These are phyloP conservation scores for Acleris laterana DNA, from an alignment of 2,888 invertebrate genomes.

Conservation along the genomic window DNA sequence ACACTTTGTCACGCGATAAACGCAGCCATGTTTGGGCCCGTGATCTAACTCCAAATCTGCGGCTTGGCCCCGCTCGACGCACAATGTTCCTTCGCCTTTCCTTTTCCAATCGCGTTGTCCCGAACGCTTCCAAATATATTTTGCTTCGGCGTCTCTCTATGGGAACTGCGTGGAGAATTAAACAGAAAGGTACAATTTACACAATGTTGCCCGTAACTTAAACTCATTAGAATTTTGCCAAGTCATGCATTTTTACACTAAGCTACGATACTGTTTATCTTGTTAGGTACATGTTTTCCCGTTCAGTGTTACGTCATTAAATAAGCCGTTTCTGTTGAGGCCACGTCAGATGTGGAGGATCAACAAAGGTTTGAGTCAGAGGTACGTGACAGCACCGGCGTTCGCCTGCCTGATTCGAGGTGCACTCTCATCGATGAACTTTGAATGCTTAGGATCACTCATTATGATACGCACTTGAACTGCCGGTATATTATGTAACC, in stretches of 20 bases:
- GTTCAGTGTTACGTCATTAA: conserved; percentile 16
- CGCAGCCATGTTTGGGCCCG: no score
- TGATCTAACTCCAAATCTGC: conserved; percentile 62
- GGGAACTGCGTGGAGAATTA: conserved; percentile 58
- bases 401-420: no score
- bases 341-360: conserved; percentile 19
- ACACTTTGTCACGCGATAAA: no score
- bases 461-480: no score
- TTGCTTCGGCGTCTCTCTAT: conserved; percentile 57
- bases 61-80: conserved; percentile 63
- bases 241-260: background rate
- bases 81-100: conserved; percentile 57
- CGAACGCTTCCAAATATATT: conserved; percentile 56
- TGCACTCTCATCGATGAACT: no score
- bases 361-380: conserved; percentile 32
- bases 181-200: conserved; percentile 16
- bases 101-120: conserved; percentile 42
- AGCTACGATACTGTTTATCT: conserved; percentile 6
- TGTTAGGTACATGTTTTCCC: conserved; percentile 6
- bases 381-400: background rate
- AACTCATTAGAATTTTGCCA: background rate
- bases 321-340: background rate
- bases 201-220: background rate
- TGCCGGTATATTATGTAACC: no score
- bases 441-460: no score